Evolutionary conservation across 2,888 invertebrate genomes (phyloP).

Genomic region (Himalopsyche kuldschensis): DNA sequence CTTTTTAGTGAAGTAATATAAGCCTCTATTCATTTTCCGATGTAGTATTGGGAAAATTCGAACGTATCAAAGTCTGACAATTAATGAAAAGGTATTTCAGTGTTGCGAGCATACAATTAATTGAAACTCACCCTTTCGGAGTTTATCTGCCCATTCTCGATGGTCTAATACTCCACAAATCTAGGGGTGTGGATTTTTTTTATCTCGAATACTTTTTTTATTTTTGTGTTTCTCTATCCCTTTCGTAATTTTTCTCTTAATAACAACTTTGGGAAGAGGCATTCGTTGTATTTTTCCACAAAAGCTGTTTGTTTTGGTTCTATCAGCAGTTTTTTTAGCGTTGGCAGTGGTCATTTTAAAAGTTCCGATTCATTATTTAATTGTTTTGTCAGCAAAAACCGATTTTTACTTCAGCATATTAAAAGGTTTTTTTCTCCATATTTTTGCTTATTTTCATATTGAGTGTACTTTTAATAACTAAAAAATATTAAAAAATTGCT

Average conservation of each 20-base stretch:
- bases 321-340: not conserved
- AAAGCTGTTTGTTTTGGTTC: constrained; percentile 6
- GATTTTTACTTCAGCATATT: not conserved
- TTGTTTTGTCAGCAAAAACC: not conserved
- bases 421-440: too few relatives aligned
- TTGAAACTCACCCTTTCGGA: constrained; percentile 21
- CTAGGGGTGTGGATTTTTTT: constrained; percentile 22
- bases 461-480: too few relatives aligned
- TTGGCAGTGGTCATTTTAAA: not conserved
- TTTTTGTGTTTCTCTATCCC: constrained; percentile 19
- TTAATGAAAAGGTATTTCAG: not conserved
- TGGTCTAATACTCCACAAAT: constrained; percentile 11
- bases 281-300: not conserved
- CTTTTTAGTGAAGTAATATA: not conserved
- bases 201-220: constrained; percentile 27
- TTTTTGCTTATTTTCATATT: too few relatives aligned
- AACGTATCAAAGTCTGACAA: not conserved
- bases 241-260: not conserved
- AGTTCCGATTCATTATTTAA: not conserved
- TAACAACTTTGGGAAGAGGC: not conserved
- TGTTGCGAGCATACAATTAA: constrained; percentile 13
- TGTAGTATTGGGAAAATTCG: not conserved
- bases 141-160: not conserved
- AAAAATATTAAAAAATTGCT: too few relatives aligned
- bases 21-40: not conserved